Evolutionary conservation across 2,113 vertebrate species (phyloP).

Genomic region (Plectropomus leopardus): DNA sequence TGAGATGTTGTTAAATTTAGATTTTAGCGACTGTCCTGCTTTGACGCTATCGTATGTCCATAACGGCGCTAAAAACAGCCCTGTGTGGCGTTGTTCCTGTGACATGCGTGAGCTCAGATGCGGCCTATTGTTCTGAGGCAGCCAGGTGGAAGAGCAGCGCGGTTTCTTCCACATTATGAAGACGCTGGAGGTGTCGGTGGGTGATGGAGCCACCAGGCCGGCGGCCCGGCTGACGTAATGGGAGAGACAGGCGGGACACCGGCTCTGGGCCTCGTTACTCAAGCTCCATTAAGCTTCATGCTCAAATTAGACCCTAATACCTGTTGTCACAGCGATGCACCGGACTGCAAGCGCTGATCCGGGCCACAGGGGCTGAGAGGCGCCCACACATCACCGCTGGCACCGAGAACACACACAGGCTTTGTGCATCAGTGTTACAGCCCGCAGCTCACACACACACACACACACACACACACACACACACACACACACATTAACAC

Average conservation of each 20-base stretch:
- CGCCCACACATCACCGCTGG: constrained; percentile 24
- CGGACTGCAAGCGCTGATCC: constrained; percentile 75
- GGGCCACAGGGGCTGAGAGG: constrained; percentile 61
- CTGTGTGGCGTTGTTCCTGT: constrained; percentile 49
- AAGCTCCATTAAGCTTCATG: constrained; percentile 82
- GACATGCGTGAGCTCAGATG: constrained; percentile 34
- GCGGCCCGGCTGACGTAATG: constrained; percentile 64
- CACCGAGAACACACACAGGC: constrained; percentile 27
- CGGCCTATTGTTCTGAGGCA: constrained; percentile 63
- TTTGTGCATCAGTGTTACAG: constrained; percentile 6
- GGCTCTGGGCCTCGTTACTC: constrained; percentile 76
- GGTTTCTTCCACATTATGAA: constrained; percentile 47
- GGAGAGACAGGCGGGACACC: constrained; percentile 74
- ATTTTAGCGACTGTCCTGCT: constrained; percentile 51
- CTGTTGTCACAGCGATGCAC: constrained; percentile 79
- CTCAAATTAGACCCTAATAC: constrained; percentile 80
- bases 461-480: constrained; percentile 27
- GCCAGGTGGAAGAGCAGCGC: constrained; percentile 61
- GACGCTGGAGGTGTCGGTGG: constrained; percentile 55
- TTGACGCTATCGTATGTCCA: constrained; percentile 24
- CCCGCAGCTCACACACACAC: constrained; percentile 37
- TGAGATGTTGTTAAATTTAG: constrained; percentile 30
- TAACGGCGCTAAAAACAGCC: constrained; percentile 58
- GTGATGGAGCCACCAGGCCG: constrained; percentile 53
- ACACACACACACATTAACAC: constrained; percentile 36